These are phyloP conservation scores for Oligia fasciuncula DNA, from an alignment of 2,888 invertebrate species.

Conservation along the genomic window DNA sequence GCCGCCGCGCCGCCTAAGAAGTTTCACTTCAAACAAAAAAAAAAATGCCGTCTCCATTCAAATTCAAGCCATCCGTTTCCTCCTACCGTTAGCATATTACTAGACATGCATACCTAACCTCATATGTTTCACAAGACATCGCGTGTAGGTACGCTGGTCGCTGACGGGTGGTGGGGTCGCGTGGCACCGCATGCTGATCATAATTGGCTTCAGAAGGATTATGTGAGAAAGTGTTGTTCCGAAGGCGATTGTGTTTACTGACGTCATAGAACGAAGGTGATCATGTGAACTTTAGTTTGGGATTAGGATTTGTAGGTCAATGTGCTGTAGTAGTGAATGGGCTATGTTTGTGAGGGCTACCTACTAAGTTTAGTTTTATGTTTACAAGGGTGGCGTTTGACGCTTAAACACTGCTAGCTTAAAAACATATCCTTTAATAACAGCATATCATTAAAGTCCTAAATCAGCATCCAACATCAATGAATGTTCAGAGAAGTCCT, in stretches of 20 bases:
- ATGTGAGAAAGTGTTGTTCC: constrained; percentile 71
- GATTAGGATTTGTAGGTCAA: constrained; percentile 44
- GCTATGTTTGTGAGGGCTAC: neutral
- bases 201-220: constrained; percentile 74
- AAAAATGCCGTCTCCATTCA: constrained; percentile 39
- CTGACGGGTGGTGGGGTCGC: constrained; percentile 65
- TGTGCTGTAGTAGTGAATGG: constrained; percentile 38
- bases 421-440: neutral
- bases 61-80: too few species aligned
- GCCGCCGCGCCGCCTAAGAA: neutral
- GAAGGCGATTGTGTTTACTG: constrained; percentile 66
- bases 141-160: constrained; percentile 55
- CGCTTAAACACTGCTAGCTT: neutral
- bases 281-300: constrained; percentile 62
- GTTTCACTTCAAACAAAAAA: neutral
- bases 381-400: neutral
- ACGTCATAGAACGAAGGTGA: constrained; percentile 64
- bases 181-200: constrained; percentile 66
- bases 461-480: too few species aligned
- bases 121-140: constrained; percentile 62
- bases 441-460: neutral
- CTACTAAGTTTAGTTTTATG: neutral
- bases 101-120: constrained; percentile 43
- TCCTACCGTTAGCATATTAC: constrained; percentile 46
- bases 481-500: too few species aligned